A percentile compares a stretch with the other conserved stretches of the same genome.
These are phyloP conservation scores for Melanotaenia trifasciata DNA, from an alignment of 2,797 vertebrate species.

Conservation along the genomic window DNA sequence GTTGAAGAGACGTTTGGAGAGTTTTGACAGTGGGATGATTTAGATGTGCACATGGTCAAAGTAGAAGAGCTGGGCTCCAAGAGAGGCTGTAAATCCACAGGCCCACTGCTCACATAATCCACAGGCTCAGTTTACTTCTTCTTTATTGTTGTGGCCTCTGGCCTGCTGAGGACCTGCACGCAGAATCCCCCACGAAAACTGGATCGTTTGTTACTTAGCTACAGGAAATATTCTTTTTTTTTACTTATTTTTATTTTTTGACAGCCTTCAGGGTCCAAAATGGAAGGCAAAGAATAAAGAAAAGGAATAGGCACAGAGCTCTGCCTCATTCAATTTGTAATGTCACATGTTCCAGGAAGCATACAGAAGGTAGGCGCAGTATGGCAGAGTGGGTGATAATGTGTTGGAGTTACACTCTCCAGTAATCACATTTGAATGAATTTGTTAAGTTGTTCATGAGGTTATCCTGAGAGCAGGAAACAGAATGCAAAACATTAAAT, in stretches of 20 bases:
- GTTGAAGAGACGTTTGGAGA: background rate
- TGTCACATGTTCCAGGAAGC: slow-evolving; percentile 18
- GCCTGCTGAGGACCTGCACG: background rate
- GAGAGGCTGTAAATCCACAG: slow-evolving; percentile 32
- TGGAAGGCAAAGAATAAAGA: background rate
- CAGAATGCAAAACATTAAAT: background rate
- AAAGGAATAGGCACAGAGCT: background rate
- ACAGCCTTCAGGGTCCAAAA: background rate
- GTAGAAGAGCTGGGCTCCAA: background rate
- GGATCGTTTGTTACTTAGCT: background rate
- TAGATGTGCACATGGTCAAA: background rate
- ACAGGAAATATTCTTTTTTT: background rate
- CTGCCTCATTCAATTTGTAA: slow-evolving; percentile 18
- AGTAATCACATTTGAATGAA: slow-evolving; percentile 27
- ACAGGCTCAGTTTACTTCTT: slow-evolving; percentile 7
- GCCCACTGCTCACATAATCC: slow-evolving; percentile 6
- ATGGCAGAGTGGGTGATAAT: slow-evolving; percentile 15
- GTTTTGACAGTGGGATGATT: slow-evolving; percentile 18
- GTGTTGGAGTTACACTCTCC: slow-evolving; percentile 23
- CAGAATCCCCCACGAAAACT: background rate
- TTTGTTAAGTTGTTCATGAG: background rate
- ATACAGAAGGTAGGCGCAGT: slow-evolving; percentile 25
- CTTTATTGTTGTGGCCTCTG: slow-evolving; percentile 21
- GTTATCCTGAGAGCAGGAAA: slow-evolving; percentile 2
- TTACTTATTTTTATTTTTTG: background rate